These are phyloP conservation scores for Chanos chanos DNA, from an alignment of 2,797 vertebrate genomes.

Conservation along the genomic window DNA sequence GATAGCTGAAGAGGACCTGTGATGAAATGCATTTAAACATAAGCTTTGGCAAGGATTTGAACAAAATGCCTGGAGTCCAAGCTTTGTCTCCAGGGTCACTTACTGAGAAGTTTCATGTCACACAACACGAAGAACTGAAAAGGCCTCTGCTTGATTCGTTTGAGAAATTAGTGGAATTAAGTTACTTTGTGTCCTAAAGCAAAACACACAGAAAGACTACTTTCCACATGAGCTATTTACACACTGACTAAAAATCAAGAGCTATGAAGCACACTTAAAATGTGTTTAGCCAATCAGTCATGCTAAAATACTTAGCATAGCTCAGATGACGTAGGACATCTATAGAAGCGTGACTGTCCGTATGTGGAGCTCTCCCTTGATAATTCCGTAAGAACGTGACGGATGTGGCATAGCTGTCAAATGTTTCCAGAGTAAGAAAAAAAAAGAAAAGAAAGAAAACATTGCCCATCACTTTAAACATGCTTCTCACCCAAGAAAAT, in stretches of 20 bases:
- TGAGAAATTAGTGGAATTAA: constrained; percentile 22
- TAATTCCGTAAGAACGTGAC: too few relatives aligned
- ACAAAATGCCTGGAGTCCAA: constrained; percentile 35
- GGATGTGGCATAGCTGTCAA: too few relatives aligned
- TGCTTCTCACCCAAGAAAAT: too few relatives aligned
- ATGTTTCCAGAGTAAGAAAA: background rate
- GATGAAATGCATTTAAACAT: constrained; percentile 47
- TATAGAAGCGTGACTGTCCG: constrained; percentile 18
- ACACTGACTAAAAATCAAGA: constrained; percentile 53
- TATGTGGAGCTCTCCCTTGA: too few relatives aligned
- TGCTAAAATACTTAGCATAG: constrained; percentile 29
- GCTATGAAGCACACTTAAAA: constrained; percentile 50
- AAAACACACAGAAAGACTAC: constrained; percentile 55
- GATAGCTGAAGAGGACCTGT: constrained; percentile 46
- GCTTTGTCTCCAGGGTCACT: constrained; percentile 31
- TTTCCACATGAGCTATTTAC: constrained; percentile 58
- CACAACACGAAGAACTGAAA: constrained; percentile 41
- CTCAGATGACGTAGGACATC: background rate
- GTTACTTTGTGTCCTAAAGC: constrained; percentile 51
- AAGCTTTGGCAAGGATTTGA: constrained; percentile 49
- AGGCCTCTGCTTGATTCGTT: constrained; percentile 12
- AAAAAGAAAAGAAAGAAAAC: background rate
- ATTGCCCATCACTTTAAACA: too few relatives aligned
- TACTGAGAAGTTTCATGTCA: constrained; percentile 49
- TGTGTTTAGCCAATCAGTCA: constrained; percentile 48